Base-by-base conservation (phyloP, 2,797 vertebrate species). In the Vultur gryphus region DNA sequence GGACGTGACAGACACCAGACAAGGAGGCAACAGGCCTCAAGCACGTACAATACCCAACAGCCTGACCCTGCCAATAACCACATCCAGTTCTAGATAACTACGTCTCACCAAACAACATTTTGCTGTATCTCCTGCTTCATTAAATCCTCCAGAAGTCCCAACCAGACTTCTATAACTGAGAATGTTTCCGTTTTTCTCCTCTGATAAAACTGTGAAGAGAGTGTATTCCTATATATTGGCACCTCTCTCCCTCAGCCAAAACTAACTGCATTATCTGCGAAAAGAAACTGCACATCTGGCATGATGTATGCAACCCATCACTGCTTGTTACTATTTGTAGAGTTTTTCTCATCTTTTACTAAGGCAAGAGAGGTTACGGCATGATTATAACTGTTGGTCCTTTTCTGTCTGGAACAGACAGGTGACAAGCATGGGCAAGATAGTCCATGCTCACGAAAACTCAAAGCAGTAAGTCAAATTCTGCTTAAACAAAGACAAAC, bases 271-370 rank as follows among this genome's bases (percentile, higher is more conserved):
- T 39, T 67, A 43, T 11, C 58, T 66, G 21, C 59, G 82, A 89
- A 73, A 84, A 41, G 46, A 49, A 82, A 24, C 31, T 13, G 23
- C 37, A 70, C 37, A 39, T 62, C 67, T 80, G 37, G 43, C 0
- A 0, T 2, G 16, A 67, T 9, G 43, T 6, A 20, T 17, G 25
- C n/a, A 91, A 69, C 5, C 13, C 6, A 6, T 8, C 3, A 2
- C 39, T 21, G 16, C 43, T 80, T 46, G 13, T 71, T 78, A 43
- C 28, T 51, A 4, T 39, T 75, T 33, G 11, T 29, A 46, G 58
- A 44, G 5, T 21, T 89, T 78, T 33, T 28, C 55, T 69, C 11
- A 23, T 25, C 21, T 71, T 87, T 57, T 43, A 9, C 20, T 26
- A 39, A 37, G 35, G 28, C 21, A 49, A 66, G 64, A 72, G 16